These are phyloP conservation scores for Adelosebastes latens DNA, from an alignment of 2,797 vertebrate species.

Conservation along the genomic window DNA sequence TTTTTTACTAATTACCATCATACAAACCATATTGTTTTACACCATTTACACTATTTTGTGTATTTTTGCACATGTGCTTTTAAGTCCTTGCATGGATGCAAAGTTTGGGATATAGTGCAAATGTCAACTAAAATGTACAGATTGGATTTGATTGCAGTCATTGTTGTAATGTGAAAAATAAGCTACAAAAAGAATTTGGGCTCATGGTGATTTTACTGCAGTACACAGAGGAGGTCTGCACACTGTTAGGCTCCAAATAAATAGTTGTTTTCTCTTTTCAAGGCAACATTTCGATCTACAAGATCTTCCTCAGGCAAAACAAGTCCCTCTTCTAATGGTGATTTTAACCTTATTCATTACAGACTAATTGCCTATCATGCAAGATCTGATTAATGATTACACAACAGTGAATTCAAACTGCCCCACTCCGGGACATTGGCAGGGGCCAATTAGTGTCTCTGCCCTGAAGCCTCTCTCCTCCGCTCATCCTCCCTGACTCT, in stretches of 20 bases:
- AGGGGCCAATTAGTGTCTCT: slow-evolving; percentile 55
- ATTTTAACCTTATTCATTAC: slow-evolving; percentile 37
- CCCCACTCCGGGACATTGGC: slow-evolving; percentile 22
- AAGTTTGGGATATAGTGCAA: neutral
- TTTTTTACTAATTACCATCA: neutral
- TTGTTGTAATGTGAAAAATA: neutral
- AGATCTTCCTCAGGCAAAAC: neutral
- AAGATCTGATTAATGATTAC: slow-evolving; percentile 46
- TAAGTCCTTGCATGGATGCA: neutral
- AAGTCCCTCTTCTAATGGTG: neutral
- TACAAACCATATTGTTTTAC: neutral
- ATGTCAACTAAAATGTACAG: neutral
- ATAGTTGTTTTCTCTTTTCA: neutral
- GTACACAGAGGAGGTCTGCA: neutral
- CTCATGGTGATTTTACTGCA: slow-evolving; percentile 2
- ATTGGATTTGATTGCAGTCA: neutral
- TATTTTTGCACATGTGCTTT: neutral
- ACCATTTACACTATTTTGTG: neutral
- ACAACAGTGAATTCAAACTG: slow-evolving; percentile 35
- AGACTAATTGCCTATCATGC: slow-evolving; percentile 39
- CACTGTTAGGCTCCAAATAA: neutral
- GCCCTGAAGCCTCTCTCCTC: slow-evolving; percentile 39
- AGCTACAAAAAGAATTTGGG: slow-evolving; percentile 3
- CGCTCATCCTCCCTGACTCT: slow-evolving; percentile 11
- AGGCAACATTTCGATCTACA: neutral